Percentiles rank a stretch among this genome's conserved stretches.
Conservation (phyloP, 1,140 invertebrate genomes). For the Anastrepha ludens region DNA sequence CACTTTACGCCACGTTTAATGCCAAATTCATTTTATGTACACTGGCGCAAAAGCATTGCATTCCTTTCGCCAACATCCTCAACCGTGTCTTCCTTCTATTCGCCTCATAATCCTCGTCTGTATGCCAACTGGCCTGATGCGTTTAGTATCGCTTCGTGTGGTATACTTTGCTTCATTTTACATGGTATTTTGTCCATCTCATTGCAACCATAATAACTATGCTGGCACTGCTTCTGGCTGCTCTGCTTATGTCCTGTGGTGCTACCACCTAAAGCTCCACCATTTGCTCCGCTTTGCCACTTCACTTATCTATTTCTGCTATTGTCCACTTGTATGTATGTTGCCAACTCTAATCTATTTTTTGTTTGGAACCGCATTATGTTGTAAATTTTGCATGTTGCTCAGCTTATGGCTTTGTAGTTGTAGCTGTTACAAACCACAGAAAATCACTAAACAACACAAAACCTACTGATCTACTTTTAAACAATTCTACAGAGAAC, state of each 20-base stretch:
- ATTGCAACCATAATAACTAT: neutral
- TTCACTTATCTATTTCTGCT: conserved; percentile 3
- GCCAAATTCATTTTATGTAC: conserved; percentile 43
- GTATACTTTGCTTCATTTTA: neutral
- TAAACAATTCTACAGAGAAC: too few species aligned
- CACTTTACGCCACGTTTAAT: conserved; percentile 48
- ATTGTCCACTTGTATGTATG: neutral
- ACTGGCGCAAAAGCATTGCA: neutral
- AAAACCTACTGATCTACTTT: too few species aligned
- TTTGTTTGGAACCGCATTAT: conserved; percentile 44
- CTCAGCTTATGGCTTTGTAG: conserved; percentile 28
- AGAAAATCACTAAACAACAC: too few species aligned
- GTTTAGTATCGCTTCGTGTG: neutral
- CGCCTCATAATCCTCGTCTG: neutral
- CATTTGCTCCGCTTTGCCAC: conserved; percentile 25
- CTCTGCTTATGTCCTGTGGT: neutral
- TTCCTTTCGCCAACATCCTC: neutral
- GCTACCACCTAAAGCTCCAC: neutral
- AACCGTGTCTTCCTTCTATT: neutral
- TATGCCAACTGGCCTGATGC: neutral
- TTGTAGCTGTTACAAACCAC: too few species aligned
- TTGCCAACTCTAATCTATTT: conserved; percentile 10
- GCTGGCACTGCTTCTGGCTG: too few species aligned
- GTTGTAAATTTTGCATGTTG: conserved; percentile 44
- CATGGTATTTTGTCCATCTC: neutral